Evolutionary conservation across 2,113 vertebrate species (phyloP).

Genomic region (Hippocampus comes): DNA sequence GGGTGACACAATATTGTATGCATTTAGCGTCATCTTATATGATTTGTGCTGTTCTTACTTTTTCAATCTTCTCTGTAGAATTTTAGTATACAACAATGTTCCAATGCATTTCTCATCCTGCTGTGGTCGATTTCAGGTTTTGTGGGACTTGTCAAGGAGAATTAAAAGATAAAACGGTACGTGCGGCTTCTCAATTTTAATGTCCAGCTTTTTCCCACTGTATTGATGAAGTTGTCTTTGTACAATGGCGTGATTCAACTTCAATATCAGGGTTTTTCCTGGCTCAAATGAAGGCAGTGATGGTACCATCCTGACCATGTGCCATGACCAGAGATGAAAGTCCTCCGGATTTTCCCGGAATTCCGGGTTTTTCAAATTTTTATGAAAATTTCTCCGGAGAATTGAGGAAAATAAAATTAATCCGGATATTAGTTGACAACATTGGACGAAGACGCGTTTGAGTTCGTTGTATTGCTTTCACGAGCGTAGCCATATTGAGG

Average conservation of each 20-base stretch:
- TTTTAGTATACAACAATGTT: neutral
- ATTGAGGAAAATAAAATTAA: too few relatives aligned
- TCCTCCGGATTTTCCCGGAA: too few relatives aligned
- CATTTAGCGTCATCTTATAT: neutral
- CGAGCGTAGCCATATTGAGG: too few relatives aligned
- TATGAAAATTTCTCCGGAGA: too few relatives aligned
- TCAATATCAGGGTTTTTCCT: neutral
- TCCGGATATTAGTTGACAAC: too few relatives aligned
- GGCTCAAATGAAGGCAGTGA: too few relatives aligned
- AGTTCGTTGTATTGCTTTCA: too few relatives aligned
- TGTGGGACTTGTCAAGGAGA: conserved; percentile 88
- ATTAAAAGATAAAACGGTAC: conserved; percentile 88
- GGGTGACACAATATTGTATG: neutral
- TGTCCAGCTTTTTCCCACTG: neutral
- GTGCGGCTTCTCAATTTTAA: conserved; percentile 48
- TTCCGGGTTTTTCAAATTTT: too few relatives aligned
- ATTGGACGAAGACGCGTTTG: too few relatives aligned
- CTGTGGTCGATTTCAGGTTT: conserved; percentile 74
- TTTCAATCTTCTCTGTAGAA: neutral
- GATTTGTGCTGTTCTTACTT: neutral
- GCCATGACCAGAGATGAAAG: too few relatives aligned
- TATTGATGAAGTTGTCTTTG: neutral
- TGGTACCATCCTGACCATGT: too few relatives aligned
- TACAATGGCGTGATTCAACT: neutral
- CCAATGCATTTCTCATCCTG: neutral